A percentile compares a stretch with the other conserved stretches of the same genome.
Conservation (phyloP, 2,888 invertebrate genomes). For the Mamestra brassicae region DNA sequence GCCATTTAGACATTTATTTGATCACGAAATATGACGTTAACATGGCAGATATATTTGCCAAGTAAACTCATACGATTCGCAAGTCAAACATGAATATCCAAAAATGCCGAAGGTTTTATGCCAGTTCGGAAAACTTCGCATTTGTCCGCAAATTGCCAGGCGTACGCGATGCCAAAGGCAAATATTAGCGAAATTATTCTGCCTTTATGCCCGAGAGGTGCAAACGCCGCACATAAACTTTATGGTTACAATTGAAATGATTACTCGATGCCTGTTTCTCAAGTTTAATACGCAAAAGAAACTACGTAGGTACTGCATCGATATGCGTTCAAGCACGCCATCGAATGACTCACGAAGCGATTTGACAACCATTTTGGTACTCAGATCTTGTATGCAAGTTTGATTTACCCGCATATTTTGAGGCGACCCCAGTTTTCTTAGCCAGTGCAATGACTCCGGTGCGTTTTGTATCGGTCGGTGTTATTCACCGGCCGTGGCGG, state of each 20-base stretch:
- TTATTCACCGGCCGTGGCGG: slow-evolving; percentile 75
- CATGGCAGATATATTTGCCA: slow-evolving; percentile 18
- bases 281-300: slow-evolving; percentile 33
- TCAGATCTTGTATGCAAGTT: slow-evolving; percentile 58
- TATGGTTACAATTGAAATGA: slow-evolving; percentile 36
- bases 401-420: slow-evolving; percentile 67
- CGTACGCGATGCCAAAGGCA: slow-evolving; percentile 34
- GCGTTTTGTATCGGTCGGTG: slow-evolving; percentile 72
- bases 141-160: slow-evolving; percentile 54
- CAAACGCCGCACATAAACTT: slow-evolving; percentile 37
- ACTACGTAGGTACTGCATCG: slow-evolving; percentile 31
- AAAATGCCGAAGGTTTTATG: slow-evolving; percentile 33
- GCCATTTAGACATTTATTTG: slow-evolving; percentile 21
- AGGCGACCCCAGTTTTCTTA: slow-evolving; percentile 65
- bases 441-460: slow-evolving; percentile 74
- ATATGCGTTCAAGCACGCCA: slow-evolving; percentile 44
- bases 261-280: slow-evolving; percentile 21
- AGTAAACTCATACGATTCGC: slow-evolving; percentile 39
- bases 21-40: slow-evolving; percentile 7
- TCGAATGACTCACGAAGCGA: slow-evolving; percentile 59
- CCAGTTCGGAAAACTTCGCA: slow-evolving; percentile 27
- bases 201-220: slow-evolving; percentile 17
- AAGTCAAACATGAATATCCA: slow-evolving; percentile 34
- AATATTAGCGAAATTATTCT: slow-evolving; percentile 41
- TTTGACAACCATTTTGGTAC: slow-evolving; percentile 62